phyloP scores from a whole-genome alignment of 2,888 invertebrate genomes.

The Tigriopus californicus region DNA sequence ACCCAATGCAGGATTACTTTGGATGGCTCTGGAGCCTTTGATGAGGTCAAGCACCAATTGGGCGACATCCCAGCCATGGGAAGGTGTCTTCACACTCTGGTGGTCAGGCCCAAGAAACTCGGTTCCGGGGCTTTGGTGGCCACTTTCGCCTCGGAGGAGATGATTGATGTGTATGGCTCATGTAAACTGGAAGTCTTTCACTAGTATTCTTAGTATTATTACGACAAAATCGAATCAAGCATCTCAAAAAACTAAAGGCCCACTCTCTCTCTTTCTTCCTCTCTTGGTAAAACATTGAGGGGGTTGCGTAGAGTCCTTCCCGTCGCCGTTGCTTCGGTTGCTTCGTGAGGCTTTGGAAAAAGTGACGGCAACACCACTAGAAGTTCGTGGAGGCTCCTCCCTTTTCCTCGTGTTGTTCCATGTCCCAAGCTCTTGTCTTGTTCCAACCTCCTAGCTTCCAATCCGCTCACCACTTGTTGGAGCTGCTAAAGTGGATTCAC shows the following conservation, averaged over 20 bases:
- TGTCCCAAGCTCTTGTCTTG: not conserved
- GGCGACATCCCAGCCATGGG: not conserved
- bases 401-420: not conserved
- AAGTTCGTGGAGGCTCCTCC: not conserved
- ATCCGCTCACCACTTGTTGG: not conserved
- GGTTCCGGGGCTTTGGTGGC: not conserved
- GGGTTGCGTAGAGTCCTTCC: not conserved
- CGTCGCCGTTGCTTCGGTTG: not conserved
- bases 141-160: not conserved
- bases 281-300: no score
- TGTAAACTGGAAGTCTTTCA: not conserved
- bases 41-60: slow-evolving; percentile 26
- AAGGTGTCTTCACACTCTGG: not conserved
- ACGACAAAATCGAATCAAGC: no score
- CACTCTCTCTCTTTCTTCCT: no score
- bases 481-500: not conserved
- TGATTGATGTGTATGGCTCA: slow-evolving; percentile 8
- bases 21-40: slow-evolving; percentile 26
- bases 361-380: not conserved
- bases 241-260: no score
- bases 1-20: slow-evolving; percentile 31
- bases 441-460: not conserved
- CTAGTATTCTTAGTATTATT: no score
- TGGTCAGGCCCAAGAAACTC: not conserved
- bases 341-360: not conserved